Evolutionary conservation across 2,113 vertebrate species (phyloP), one percentile per base, ranked within the genome.

Genomic region (Oxygymnocypris stewartii): DNA sequence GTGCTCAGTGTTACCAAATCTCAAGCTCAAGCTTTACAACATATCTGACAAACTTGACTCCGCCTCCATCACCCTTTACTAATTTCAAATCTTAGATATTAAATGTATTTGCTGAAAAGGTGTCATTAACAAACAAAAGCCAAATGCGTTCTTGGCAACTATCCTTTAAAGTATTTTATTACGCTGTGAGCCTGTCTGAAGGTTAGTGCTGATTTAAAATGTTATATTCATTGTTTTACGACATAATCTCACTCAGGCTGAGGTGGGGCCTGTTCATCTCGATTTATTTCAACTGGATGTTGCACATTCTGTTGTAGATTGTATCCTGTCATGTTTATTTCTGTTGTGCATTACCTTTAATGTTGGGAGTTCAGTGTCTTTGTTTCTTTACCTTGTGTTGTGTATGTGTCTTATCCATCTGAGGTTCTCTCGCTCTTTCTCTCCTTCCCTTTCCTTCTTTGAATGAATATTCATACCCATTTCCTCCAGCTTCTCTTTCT

Each of bases 1-100:
- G 93, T 93, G 93, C 92, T 95, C 87, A 82, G 79, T 89, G 88
- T 87, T 85, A 82, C 88, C 86, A 82, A 88, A 91, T 86, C 78
- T 47, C 40, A 47, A 88, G 67, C 82, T 74, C 20, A n/a, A 88
- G 69, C 82, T 86, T 91, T 79, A 87, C 61, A 44, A 76, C 74
- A 44, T 35, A 4, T 79, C 81, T 44, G 65, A 75, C 54, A 81
- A 63, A 77, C 81, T 71, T 13, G 28, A 76, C 79, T 73, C 16
- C 14, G 0, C 6, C 35, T 25, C 2, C 40, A 51, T 35, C 25
- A 35, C n/a, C n/a, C 23, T 75, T 74, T 44, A 75, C 42, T 20
- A 11, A n/a, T 42, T 77, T 51, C 47, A 77, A 25, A 51, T 25
- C 25, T 44, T 14, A 11, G 23, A 76, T 5, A 49, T 47, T 11